These are phyloP conservation scores for Sandelia bainsii DNA, from an alignment of 2,797 vertebrate species.

Conservation along the genomic window DNA sequence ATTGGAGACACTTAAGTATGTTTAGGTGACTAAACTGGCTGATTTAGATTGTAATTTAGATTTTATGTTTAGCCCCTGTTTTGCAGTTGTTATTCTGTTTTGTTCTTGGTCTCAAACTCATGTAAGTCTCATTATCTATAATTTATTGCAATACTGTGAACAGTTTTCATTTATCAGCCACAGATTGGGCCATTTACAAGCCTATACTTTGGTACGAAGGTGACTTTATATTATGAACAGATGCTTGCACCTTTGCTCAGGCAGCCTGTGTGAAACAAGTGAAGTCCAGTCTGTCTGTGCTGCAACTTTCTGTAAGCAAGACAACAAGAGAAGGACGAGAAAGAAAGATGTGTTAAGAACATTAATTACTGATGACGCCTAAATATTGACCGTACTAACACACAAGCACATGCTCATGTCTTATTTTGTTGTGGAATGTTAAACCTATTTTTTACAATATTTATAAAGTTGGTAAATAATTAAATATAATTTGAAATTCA, in stretches of 20 bases:
- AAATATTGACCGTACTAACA: conserved; percentile 3
- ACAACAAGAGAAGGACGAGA: neutral
- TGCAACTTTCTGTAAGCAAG: conserved; percentile 29
- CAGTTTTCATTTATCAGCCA: conserved; percentile 27
- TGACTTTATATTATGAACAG: conserved; percentile 45
- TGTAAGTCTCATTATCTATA: neutral
- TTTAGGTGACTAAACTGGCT: conserved; percentile 21
- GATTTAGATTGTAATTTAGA: conserved; percentile 3
- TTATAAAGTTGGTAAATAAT: conserved; percentile 59
- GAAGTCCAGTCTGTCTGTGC: conserved; percentile 9
- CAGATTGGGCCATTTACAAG: neutral
- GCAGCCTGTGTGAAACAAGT: conserved; percentile 29
- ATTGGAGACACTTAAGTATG: conserved; percentile 30
- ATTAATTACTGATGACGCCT: conserved; percentile 11
- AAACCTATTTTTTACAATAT: conserved; percentile 38
- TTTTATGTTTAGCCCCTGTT: conserved; percentile 14
- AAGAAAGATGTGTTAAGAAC: neutral
- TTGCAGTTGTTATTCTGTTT: conserved; percentile 11
- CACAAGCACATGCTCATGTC: conserved; percentile 10
- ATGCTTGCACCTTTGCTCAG: conserved; percentile 36
- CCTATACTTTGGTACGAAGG: neutral
- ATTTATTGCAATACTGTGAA: conserved; percentile 9
- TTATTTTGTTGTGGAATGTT: conserved; percentile 9
- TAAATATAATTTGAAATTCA: conserved; percentile 59
- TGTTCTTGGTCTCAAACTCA: neutral